Evolutionary conservation across 2,888 invertebrate genomes (phyloP).

Genomic region (Aquatica leii): DNA sequence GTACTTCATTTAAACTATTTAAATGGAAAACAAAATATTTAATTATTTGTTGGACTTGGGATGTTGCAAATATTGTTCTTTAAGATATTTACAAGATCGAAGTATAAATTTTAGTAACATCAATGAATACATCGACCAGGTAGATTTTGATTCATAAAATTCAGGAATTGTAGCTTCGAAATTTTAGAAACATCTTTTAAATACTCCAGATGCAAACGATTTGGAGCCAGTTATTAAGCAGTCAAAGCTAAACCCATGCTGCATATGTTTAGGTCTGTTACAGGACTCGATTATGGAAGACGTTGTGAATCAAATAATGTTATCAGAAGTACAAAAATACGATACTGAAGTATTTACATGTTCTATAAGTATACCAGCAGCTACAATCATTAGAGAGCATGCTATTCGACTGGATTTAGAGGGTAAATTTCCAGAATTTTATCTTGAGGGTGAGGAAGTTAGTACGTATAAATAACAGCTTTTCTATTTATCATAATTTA

Average conservation of each 20-base stretch:
- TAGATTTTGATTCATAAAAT: slow-evolving; percentile 56
- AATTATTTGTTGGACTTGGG: slow-evolving; percentile 65
- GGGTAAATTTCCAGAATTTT: slow-evolving; percentile 64
- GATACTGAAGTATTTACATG: slow-evolving; percentile 73
- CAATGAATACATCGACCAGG: slow-evolving; percentile 62
- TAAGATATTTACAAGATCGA: slow-evolving; percentile 72
- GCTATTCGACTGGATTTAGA: slow-evolving; percentile 68
- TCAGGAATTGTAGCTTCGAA: slow-evolving; percentile 18
- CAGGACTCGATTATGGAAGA: slow-evolving; percentile 65
- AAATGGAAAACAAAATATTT: slow-evolving; percentile 44
- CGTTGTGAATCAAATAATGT: slow-evolving; percentile 63
- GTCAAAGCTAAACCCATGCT: slow-evolving; percentile 66
- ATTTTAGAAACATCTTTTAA: slow-evolving; percentile 21
- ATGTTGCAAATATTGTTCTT: slow-evolving; percentile 73
- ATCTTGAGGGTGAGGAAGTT: slow-evolving; percentile 56
- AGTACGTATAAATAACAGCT: slow-evolving; percentile 21
- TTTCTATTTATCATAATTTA: slow-evolving; percentile 18
- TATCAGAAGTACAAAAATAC: slow-evolving; percentile 65
- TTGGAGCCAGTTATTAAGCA: slow-evolving; percentile 55
- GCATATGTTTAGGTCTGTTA: slow-evolving; percentile 77
- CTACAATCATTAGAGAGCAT: slow-evolving; percentile 72
- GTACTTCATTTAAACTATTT: too few relatives aligned
- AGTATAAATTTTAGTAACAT: slow-evolving; percentile 66
- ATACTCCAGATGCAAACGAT: background rate
- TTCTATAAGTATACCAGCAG: slow-evolving; percentile 75